A percentile compares a stretch with the other conserved stretches of the same genome.
These are phyloP conservation scores for Sterna hirundo DNA, from an alignment of 2,113 vertebrate species.

Conservation along the genomic window DNA sequence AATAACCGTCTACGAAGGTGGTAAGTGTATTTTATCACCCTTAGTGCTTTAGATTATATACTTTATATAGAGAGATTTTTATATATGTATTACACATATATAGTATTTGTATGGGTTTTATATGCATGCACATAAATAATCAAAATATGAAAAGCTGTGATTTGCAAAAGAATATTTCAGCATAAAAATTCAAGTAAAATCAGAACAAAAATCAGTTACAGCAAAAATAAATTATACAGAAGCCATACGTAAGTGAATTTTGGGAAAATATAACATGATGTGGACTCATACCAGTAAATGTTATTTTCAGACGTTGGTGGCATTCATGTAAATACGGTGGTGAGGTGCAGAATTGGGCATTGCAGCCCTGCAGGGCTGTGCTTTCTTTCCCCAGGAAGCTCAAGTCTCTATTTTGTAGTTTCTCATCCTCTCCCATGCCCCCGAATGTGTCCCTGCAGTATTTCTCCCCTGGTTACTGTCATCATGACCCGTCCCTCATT, in stretches of 20 bases:
- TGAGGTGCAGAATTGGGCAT: not conserved
- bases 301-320: not conserved
- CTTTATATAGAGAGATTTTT: not conserved
- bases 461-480: too few species aligned
- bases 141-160: not conserved
- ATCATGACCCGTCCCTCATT: not conserved
- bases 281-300: not conserved
- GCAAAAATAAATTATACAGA: not conserved
- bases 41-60: not conserved
- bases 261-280: not conserved
- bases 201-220: not conserved
- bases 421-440: not conserved
- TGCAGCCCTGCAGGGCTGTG: not conserved
- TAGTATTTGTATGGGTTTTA: not conserved
- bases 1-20: not conserved
- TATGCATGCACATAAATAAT: not conserved
- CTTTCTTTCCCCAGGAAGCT: not conserved
- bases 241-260: not conserved
- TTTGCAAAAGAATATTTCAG: not conserved
- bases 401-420: not conserved
- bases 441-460: accelerated
- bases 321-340: accelerated
- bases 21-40: not conserved
- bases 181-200: not conserved
- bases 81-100: not conserved